Percentiles rank a stretch among this genome's conserved stretches.
Evolutionary conservation across 2,113 vertebrate species (phyloP).

Genomic region (Mustelus asterias): DNA sequence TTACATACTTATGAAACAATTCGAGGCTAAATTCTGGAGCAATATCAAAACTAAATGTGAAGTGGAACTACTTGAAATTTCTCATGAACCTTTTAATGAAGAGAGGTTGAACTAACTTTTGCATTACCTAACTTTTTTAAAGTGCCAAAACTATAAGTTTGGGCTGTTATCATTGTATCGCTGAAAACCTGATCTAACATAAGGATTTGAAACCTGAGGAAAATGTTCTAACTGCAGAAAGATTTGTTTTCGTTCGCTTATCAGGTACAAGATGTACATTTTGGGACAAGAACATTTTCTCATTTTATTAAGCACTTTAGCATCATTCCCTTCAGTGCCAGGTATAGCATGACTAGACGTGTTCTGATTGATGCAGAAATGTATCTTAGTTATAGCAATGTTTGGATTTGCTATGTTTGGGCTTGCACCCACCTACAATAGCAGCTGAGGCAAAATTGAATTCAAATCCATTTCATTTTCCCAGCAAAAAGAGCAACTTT

Average conservation of each 20-base stretch:
- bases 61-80: background rate
- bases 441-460: background rate
- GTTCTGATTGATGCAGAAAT: background rate
- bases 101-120: background rate
- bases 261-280: background rate
- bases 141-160: background rate
- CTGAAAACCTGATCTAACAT: background rate
- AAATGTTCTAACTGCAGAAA: background rate
- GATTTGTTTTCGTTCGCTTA: background rate
- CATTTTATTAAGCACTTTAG: background rate
- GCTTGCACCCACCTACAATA: background rate
- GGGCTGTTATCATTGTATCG: background rate
- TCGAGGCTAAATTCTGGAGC: background rate
- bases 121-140: background rate
- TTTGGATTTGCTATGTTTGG: background rate
- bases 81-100: background rate
- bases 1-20: background rate
- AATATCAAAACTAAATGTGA: background rate
- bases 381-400: background rate
- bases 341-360: background rate
- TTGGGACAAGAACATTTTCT: background rate
- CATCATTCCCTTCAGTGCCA: background rate
- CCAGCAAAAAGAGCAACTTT: background rate
- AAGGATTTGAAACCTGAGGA: background rate
- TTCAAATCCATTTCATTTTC: background rate